Evolutionary conservation across 2,797 vertebrate species (phyloP).

Genomic region (Sciaenops ocellatus): DNA sequence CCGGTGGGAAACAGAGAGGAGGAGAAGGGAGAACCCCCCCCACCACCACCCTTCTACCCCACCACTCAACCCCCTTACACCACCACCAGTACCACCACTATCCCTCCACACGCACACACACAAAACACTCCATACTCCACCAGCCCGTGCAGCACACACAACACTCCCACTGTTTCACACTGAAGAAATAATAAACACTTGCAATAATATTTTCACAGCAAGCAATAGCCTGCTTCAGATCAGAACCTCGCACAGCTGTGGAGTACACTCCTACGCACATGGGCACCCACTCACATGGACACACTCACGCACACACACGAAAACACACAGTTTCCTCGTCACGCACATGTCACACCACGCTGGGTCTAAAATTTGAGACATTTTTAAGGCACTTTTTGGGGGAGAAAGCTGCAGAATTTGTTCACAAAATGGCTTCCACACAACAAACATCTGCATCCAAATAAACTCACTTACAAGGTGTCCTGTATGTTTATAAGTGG

Average conservation of each 20-base stretch:
- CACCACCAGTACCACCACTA: conserved; percentile 43
- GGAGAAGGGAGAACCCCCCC: conserved; percentile 56
- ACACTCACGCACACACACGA: conserved; percentile 45
- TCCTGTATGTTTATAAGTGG: neutral
- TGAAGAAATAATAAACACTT: conserved; percentile 91
- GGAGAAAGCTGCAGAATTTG: neutral
- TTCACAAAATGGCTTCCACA: conserved; percentile 11
- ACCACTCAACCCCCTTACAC: conserved; percentile 4
- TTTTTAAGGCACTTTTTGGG: conserved; percentile 5
- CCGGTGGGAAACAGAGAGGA: conserved; percentile 83
- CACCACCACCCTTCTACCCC: neutral
- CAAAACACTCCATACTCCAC: conserved; percentile 67
- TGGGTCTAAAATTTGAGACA: conserved; percentile 19
- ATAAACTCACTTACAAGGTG: neutral
- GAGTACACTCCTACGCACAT: conserved; percentile 63
- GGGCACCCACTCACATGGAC: conserved; percentile 53
- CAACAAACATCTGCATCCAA: conserved; percentile 15
- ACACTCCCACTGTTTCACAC: conserved; percentile 88
- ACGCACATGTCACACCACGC: conserved; percentile 44
- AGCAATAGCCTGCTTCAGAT: conserved; percentile 87
- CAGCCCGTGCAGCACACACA: conserved; percentile 80
- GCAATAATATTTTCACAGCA: conserved; percentile 91
- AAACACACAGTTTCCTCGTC: conserved; percentile 36
- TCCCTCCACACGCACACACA: conserved; percentile 72
- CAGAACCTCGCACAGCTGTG: conserved; percentile 82